Base-by-base conservation (phyloP, 2,797 vertebrate genomes). In the Protonibea diacanthus region DNA sequence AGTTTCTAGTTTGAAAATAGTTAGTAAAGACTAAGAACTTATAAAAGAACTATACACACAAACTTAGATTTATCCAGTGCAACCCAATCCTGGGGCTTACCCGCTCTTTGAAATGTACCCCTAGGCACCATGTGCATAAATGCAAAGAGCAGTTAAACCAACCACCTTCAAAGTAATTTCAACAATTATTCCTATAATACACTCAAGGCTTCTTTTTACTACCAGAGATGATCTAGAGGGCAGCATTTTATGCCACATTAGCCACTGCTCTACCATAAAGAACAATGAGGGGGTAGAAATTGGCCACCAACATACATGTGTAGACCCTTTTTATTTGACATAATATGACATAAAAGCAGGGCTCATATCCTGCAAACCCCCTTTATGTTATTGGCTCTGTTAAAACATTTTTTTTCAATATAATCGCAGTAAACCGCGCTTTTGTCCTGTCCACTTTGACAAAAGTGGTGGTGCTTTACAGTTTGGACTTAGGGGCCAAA, bases 201-300 rank as follows among this genome's bases (percentile, higher is more conserved):
- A 83, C 83, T 76, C 70, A 85, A 83, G 64, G 81, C 74, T 60
- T 88, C 44, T 76, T 86, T 92, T 94, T 91, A 93, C 87, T 86
- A 64, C 90, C 74, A 23, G 4, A 70, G 81, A 81, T 81, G 81
- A 90, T 88, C 63, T 84, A 78, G 78, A 84, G 86, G 81, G 79
- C 83, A 91, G 78, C 73, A 81, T 83, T 90, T 92, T 88, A 93
- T 87, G 94, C 88, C 74, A 82, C 91, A 91, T 94, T 92, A 92
- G 81, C 55, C 58, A 44, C 89, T 83, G 89, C 55, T 92, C 82
- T 83, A 82, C 81, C 89, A 82, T 90, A 90, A 92, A 93, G 75
- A 88, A 80, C 75, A 72, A 85, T 81, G 78, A 80, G 67, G 44
- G 82, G 73, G 72, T 70, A 76, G 49, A 77, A 83, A 82, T 53